These are phyloP conservation scores for Meles meles DNA, from an alignment of 2,113 vertebrate genomes.

Conservation along the genomic window DNA sequence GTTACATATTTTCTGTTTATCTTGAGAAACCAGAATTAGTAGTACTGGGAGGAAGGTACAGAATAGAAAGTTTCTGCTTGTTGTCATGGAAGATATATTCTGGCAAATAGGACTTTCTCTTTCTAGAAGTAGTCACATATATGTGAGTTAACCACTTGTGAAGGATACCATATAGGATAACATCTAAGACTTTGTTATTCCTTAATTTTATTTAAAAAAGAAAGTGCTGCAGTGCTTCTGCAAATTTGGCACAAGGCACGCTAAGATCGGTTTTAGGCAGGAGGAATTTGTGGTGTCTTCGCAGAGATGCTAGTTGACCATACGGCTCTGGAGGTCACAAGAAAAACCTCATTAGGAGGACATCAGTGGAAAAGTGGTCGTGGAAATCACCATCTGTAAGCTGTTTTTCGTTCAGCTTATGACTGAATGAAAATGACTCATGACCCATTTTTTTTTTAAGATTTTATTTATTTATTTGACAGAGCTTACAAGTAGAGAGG, in stretches of 20 bases:
- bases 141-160: neutral
- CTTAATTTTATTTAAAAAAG: neutral
- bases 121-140: neutral
- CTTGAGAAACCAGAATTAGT: neutral
- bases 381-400: neutral
- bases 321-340: neutral
- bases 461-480: neutral
- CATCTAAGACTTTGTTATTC: neutral
- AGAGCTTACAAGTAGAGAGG: no score
- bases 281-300: neutral
- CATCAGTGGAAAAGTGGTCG: neutral
- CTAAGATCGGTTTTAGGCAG: neutral
- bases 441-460: neutral
- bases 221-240: neutral
- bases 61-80: neutral
- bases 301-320: neutral
- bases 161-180: neutral
- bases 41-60: neutral
- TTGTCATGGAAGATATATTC: neutral
- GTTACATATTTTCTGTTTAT: neutral
- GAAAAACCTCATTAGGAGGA: neutral
- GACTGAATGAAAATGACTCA: no score
- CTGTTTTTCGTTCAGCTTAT: neutral
- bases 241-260: neutral
- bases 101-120: neutral